Evolutionary conservation across 1,140 invertebrate genomes (phyloP), one percentile per base, ranked within the genome.

Genomic region (Dreissena rostriformis): DNA sequence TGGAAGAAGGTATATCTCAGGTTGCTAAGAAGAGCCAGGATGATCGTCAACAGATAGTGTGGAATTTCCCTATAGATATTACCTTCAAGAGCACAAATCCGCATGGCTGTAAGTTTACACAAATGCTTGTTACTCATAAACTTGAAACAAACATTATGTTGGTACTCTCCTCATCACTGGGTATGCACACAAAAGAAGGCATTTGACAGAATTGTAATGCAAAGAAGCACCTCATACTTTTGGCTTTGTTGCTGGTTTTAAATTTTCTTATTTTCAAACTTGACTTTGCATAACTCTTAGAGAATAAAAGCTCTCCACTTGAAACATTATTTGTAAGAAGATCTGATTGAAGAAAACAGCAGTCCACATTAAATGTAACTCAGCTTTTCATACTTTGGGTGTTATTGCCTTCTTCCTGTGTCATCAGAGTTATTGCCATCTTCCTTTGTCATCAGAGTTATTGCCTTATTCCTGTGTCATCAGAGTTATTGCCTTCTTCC

Each of bases 31-130:
- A 95, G 90, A 96, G 95, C 90, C 91, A 92, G 82, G 95, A 96
- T 89, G 93, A 95, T 2, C 92, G 95, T 55, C 94, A 95, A 81
- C 88, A 95, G 66, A 95, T 96, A 88, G 94, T 96, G 7, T 96
- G 96, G 95, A 97, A 97, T 92, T 96, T 97, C 89, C 96, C 96
- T 0, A 79, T 97, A 22, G 96, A 97, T 88, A 94, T 96, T 26
- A 96, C 96, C 1, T 97, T 97, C 86, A 96, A 96, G 91, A 96
- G 96, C 82, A 96, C 96, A 67, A 97, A 96, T 95, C 96, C 96
- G 24, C 94, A 95, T 91, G 96, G 96, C 85, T 97, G 96, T 97
- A 94, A 95, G 95, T 95, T 49, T 10, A 61, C 39, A 39, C 8
- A 39, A 39, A 39, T 39, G 39, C 2, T 39, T 39, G 8, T 39